These are phyloP conservation scores for Spilogale gracilis DNA, from an alignment of 2,113 vertebrate species.

Conservation along the genomic window DNA sequence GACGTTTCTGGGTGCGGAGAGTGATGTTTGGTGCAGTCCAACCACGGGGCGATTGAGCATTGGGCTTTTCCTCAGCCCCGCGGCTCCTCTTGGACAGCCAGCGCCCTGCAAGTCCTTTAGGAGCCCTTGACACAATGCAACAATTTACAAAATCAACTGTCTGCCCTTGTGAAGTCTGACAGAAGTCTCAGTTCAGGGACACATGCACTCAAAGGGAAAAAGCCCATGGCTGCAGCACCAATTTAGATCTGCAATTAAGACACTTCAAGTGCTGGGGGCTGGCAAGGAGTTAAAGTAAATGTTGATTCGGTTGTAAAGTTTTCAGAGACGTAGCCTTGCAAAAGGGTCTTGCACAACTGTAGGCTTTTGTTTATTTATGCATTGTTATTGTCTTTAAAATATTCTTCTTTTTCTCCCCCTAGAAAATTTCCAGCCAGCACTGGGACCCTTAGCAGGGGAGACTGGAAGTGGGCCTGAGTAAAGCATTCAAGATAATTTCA, in stretches of 20 bases:
- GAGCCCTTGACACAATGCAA: conserved; percentile 80
- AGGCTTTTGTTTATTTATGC: conserved; percentile 65
- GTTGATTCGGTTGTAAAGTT: conserved; percentile 84
- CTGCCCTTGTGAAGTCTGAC: conserved; percentile 79
- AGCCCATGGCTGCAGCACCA: conserved; percentile 81
- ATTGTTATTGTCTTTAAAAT: conserved; percentile 54
- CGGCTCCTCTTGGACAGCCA: conserved; percentile 41
- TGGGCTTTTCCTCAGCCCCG: neutral
- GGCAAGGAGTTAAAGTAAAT: conserved; percentile 87
- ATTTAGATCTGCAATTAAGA: conserved; percentile 86
- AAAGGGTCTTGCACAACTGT: conserved; percentile 71
- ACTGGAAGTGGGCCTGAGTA: conserved; percentile 87
- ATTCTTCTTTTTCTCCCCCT: neutral
- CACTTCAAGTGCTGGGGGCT: conserved; percentile 84
- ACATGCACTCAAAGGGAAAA: conserved; percentile 82
- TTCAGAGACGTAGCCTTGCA: conserved; percentile 82
- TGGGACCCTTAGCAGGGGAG: conserved; percentile 80
- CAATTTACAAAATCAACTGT: conserved; percentile 84
- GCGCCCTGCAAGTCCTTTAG: conserved; percentile 59
- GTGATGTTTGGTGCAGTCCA: neutral
- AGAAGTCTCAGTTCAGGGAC: conserved; percentile 85
- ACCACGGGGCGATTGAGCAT: neutral
- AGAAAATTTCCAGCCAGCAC: conserved; percentile 84
- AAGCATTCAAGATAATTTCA: conserved; percentile 88
- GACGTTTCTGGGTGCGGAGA: neutral